Base-by-base conservation (phyloP, 2,888 invertebrate species). In the Mesorhabditis spiculigera region DNA sequence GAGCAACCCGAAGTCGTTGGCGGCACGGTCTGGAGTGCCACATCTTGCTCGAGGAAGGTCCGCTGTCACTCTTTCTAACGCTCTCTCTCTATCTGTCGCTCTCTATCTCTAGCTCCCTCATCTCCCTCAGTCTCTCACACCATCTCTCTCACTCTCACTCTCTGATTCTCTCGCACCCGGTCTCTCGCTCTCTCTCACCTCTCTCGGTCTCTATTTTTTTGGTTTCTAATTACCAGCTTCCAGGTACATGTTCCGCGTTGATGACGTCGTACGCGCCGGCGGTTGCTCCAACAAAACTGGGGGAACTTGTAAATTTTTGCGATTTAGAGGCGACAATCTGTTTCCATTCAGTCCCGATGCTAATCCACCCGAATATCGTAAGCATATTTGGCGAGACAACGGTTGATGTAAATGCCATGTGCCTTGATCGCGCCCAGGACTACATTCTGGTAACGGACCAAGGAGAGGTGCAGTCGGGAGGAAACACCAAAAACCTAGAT, bases 361-460 rank as follows among this genome's bases (percentile, higher is more conserved):
- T 86, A 58, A 82, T 86, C 71, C 83, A 85, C 0, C 95, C 95
- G 0, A 94, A 95, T 87, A 93, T 93, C 85, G 96, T 95, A 4
- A 95, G 94, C 87, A 96, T 97, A 96, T 89, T 97, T 76, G 97
- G 97, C 5, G 97, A 96, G 4, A 94, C 94, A 1, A 91, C 95
- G 68, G 93, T 98, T 61, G 95, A 96, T 86, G 93, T 98, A 73
- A 95, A 96, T 0, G 97, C 96, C 0, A 94, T 95, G 8, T 98
- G 97, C 86, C 93, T 96, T 86, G 90, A 91, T 76, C 90, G 77
- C 5, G 65, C 82, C 8, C 80, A 84, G 71, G 83, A 81, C 10
- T 85, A 85, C 73, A 79, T 82, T 70, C 75, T 85, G 42, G 82
- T 83, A 82, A 83, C 86, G 16, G 83, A 85, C 73, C 80, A 84